phyloP scores from a whole-genome alignment of 2,888 invertebrate genomes.

The Zele albiditarsus region DNA sequence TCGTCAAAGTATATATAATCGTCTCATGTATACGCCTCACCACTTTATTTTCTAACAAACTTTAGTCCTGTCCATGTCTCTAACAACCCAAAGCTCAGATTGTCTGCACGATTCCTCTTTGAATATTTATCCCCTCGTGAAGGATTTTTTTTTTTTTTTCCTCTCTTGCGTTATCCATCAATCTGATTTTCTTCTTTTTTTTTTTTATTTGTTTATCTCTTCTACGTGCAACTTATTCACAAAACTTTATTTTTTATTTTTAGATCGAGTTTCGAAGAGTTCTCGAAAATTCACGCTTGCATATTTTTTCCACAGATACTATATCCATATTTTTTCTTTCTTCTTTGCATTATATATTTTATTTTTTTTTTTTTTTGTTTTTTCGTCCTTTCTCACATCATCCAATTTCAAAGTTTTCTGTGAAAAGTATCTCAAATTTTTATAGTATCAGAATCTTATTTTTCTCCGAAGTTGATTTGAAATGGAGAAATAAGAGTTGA shows the following conservation, averaged over 20 bases:
- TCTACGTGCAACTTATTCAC: slow-evolving; percentile 28
- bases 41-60: slow-evolving; percentile 1
- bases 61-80: neutral
- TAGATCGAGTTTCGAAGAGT: slow-evolving; percentile 16
- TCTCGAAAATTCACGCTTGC: slow-evolving; percentile 32
- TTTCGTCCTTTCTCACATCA: slow-evolving; percentile 24
- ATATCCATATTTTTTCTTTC: neutral
- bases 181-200: slow-evolving; percentile 15
- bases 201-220: slow-evolving; percentile 1
- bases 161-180: neutral
- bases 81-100: slow-evolving; percentile 12
- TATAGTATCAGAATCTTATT: slow-evolving; percentile 1
- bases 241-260: slow-evolving; percentile 26
- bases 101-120: slow-evolving; percentile 6
- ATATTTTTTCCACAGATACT: slow-evolving; percentile 36
- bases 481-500: neutral
- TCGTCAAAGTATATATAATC: neutral
- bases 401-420: slow-evolving; percentile 24
- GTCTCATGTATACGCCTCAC: neutral
- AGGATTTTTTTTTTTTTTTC: slow-evolving; percentile 17
- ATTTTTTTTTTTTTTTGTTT: neutral
- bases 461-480: neutral
- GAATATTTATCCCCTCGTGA: slow-evolving; percentile 27
- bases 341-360: slow-evolving; percentile 9
- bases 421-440: neutral